Evolutionary conservation across 2,113 vertebrate genomes (phyloP).

Genomic region (Scomber scombrus): DNA sequence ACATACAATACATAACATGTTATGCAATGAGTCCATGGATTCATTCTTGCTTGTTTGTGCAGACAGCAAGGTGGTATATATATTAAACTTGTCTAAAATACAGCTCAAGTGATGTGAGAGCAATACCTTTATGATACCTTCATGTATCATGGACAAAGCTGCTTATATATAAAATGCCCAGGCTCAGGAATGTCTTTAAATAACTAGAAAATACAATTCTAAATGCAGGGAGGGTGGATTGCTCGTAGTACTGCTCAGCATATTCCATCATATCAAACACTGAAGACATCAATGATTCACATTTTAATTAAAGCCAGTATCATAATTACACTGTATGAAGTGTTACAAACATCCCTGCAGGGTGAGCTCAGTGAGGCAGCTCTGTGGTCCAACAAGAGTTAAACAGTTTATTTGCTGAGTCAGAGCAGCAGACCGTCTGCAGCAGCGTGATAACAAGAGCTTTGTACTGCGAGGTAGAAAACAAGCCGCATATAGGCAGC

Average conservation of each 20-base stretch:
- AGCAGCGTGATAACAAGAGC: slow-evolving; percentile 40
- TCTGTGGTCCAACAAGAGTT: slow-evolving; percentile 39
- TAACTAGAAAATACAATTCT: neutral
- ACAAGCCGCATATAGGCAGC: slow-evolving; percentile 22
- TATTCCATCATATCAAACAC: neutral
- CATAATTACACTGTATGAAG: neutral
- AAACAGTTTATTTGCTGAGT: slow-evolving; percentile 63
- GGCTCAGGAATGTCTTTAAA: neutral
- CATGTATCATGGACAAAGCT: neutral
- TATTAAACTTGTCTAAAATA: too few species aligned
- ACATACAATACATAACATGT: neutral
- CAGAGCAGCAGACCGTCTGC: slow-evolving; percentile 47
- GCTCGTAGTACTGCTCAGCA: neutral
- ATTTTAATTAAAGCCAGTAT: neutral
- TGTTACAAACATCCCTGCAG: neutral
- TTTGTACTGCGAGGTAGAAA: slow-evolving; percentile 31
- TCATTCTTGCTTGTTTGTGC: neutral
- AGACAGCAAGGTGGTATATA: neutral
- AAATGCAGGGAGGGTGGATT: neutral
- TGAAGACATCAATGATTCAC: neutral
- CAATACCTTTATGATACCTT: neutral
- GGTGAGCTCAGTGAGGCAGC: neutral
- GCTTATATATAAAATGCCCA: neutral
- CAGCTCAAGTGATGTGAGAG: too few species aligned
- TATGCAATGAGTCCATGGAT: neutral